phyloP scores from a whole-genome alignment of 2,888 invertebrate genomes.

The Microplitis manilae region DNA sequence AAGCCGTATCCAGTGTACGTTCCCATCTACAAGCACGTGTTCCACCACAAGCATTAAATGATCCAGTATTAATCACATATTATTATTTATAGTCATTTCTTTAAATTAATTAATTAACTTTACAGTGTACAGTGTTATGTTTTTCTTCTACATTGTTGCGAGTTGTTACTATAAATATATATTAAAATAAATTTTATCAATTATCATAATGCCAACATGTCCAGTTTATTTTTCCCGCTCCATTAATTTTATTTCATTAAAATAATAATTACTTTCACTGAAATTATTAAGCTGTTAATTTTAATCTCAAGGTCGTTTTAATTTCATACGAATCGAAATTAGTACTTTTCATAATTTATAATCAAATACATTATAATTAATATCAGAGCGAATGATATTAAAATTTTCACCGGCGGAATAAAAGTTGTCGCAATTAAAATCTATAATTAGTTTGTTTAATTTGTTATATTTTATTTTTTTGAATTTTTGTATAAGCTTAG shows the following conservation, averaged over 20 bases:
- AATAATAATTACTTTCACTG: neutral
- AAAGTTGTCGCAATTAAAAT: neutral
- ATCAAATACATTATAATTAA: too few species aligned
- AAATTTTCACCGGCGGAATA: neutral
- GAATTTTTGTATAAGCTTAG: neutral
- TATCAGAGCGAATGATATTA: too few species aligned
- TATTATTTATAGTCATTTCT: neutral
- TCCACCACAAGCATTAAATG: conserved; percentile 56
- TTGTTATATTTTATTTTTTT: neutral
- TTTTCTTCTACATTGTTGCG: neutral
- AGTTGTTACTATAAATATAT: neutral
- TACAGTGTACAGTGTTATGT: neutral
- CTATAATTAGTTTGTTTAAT: neutral
- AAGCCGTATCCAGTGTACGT: conserved; percentile 75
- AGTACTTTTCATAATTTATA: too few species aligned
- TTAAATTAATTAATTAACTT: neutral
- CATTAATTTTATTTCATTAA: neutral
- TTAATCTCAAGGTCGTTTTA: neutral
- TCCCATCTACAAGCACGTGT: conserved; percentile 74
- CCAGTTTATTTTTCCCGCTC: neutral
- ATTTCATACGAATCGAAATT: neutral
- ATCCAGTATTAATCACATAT: neutral
- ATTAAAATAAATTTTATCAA: neutral
- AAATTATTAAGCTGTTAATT: neutral
- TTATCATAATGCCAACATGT: neutral